Evolutionary conservation across 2,113 vertebrate genomes (phyloP).

Genomic region (Numida meleagris): DNA sequence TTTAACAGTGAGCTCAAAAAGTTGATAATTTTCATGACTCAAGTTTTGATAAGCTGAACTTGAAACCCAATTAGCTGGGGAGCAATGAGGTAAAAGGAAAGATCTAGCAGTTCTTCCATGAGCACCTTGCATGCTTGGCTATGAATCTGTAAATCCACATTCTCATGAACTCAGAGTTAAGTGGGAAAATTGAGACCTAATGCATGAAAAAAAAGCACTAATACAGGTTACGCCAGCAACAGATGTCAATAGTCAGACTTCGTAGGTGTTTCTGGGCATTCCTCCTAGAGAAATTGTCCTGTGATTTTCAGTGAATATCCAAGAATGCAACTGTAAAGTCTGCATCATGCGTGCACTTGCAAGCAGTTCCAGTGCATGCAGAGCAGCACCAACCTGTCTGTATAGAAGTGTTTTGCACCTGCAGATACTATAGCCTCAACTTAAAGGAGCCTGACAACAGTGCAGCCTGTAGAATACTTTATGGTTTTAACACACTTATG

Average conservation of each 20-base stretch:
- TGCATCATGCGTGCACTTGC: neutral
- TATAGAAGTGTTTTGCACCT: neutral
- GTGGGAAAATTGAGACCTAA: neutral
- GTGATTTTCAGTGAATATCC: neutral
- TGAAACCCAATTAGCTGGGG: neutral
- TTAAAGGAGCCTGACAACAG: neutral
- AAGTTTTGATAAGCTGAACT: neutral
- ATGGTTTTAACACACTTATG: neutral
- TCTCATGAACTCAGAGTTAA: neutral
- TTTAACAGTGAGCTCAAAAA: neutral
- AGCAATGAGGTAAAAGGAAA: neutral
- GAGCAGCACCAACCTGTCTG: accelerated
- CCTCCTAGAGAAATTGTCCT: neutral
- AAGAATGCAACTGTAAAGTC: accelerated
- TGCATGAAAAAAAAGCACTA: neutral
- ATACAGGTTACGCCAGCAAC: neutral
- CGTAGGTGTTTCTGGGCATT: accelerated
- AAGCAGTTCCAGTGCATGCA: neutral
- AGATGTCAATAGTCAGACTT: neutral
- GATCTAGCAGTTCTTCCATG: neutral
- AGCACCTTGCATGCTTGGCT: neutral
- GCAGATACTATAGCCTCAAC: neutral
- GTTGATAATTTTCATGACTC: slow-evolving; percentile 26
- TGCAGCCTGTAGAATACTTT: neutral
- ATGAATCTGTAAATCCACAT: neutral